Evolutionary conservation across 2,113 vertebrate species (phyloP), one percentile per base, ranked within the genome.

Genomic region (Micronycteris hirsuta): DNA sequence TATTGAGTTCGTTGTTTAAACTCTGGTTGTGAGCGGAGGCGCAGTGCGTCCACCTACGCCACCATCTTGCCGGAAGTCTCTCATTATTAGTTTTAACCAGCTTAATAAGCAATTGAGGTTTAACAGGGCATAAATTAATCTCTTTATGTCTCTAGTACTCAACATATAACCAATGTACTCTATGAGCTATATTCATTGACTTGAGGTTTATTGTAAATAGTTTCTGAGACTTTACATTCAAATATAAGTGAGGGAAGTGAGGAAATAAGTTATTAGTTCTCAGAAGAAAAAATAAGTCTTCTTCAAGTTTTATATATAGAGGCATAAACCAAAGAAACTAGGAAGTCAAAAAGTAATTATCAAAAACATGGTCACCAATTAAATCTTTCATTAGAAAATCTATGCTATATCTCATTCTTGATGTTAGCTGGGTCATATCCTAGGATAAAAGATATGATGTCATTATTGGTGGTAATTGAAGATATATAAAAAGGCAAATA

Each of bases 21-120:
- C n/a, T n/a, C n/a, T n/a, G n/a, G n/a, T n/a, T n/a, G n/a, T n/a
- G n/a, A n/a, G n/a, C n/a, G n/a, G n/a, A n/a, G n/a, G n/a, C n/a
- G n/a, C n/a, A n/a, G n/a, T n/a, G n/a, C n/a, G n/a, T n/a, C n/a
- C n/a, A n/a, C n/a, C n/a, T n/a, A n/a, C n/a, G n/a, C n/a, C n/a
- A n/a, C n/a, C n/a, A n/a, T n/a, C n/a, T n/a, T n/a, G n/a, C n/a
- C n/a, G n/a, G n/a, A n/a, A n/a, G n/a, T n/a, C n/a, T n/a, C n/a
- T n/a, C n/a, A 86, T 61, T 82, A 70, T 70, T 67, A 49, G 54
- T 54, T 93, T 89, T 95, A 94, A 96, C 56, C 95, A 45, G 47
- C 83, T 33, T 91, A 89, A 93, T 90, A 84, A 87, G 49, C 26
- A 84, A 15, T 81, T 89, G 68, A 86, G 26, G 31, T 85, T 94